Evolutionary conservation across 2,113 vertebrate genomes (phyloP).

Genomic region (Vicugna pacos): DNA sequence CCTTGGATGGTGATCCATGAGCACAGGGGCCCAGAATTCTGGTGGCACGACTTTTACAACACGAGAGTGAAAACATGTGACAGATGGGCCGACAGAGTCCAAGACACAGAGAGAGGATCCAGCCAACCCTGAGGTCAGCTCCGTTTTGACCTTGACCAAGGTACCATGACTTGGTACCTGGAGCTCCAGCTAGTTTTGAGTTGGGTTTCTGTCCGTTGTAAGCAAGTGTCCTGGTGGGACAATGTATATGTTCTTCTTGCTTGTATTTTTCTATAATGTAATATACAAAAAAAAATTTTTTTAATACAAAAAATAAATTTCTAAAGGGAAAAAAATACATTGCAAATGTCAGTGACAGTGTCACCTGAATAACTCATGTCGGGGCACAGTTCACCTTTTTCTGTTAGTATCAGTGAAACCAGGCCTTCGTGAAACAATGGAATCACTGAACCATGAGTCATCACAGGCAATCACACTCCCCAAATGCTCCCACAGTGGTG

Average conservation of each 20-base stretch:
- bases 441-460: constrained; percentile 58
- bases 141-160: background rate
- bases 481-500: constrained; percentile 7
- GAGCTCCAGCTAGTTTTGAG: background rate
- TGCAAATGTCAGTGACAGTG: background rate
- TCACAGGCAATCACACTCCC: constrained; percentile 44
- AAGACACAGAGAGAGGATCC: background rate
- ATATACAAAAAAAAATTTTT: background rate
- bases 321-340: background rate
- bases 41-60: background rate
- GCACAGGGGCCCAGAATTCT: background rate
- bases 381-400: background rate
- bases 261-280: constrained; percentile 11
- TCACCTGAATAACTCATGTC: background rate
- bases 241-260: constrained; percentile 4
- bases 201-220: background rate
- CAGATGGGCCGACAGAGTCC: background rate
- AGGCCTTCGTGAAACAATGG: constrained; percentile 59
- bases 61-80: background rate
- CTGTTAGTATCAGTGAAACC: constrained; percentile 61
- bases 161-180: background rate
- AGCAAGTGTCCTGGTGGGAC: background rate
- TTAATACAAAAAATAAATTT: background rate
- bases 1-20: background rate
- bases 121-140: background rate